A percentile compares a stretch with the other conserved stretches of the same genome.
phyloP scores from a whole-genome alignment of 2,888 invertebrate species.

The Reticulitermes lucifugus region DNA sequence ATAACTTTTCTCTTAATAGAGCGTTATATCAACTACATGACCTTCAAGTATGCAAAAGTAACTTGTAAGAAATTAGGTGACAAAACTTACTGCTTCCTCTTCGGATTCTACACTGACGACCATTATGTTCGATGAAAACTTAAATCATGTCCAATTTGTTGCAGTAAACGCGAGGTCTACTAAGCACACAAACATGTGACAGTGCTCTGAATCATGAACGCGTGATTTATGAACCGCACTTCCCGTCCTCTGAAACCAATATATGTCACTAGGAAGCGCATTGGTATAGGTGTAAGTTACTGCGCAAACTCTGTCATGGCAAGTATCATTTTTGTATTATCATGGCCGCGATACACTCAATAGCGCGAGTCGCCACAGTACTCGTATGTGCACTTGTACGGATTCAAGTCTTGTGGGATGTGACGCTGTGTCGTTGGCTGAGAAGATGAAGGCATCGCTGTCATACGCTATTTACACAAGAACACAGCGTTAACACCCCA shows the following conservation, averaged over 20 bases:
- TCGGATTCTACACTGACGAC: background rate
- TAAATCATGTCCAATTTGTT: background rate
- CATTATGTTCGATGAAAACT: background rate
- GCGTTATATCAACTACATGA: too few relatives aligned
- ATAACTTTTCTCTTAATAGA: too few relatives aligned
- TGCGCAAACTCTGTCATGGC: background rate
- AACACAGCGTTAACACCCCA: too few relatives aligned
- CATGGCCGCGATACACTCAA: background rate
- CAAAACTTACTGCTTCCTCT: background rate
- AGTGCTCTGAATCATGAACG: background rate
- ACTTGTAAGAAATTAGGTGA: too few relatives aligned
- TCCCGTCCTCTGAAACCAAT: background rate
- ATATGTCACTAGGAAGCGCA: background rate
- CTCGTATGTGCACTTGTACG: too few relatives aligned
- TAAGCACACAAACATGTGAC: background rate
- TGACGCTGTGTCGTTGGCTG: too few relatives aligned
- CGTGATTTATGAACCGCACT: background rate
- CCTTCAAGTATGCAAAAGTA: too few relatives aligned
- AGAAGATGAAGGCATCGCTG: too few relatives aligned
- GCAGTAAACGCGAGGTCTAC: background rate
- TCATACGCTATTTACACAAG: too few relatives aligned
- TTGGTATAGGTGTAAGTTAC: background rate
- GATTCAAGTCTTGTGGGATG: too few relatives aligned
- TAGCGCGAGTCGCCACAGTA: background rate
- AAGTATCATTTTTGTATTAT: background rate